Base-by-base conservation (phyloP, 1,140 invertebrate genomes). In the Drosophila orena region DNA sequence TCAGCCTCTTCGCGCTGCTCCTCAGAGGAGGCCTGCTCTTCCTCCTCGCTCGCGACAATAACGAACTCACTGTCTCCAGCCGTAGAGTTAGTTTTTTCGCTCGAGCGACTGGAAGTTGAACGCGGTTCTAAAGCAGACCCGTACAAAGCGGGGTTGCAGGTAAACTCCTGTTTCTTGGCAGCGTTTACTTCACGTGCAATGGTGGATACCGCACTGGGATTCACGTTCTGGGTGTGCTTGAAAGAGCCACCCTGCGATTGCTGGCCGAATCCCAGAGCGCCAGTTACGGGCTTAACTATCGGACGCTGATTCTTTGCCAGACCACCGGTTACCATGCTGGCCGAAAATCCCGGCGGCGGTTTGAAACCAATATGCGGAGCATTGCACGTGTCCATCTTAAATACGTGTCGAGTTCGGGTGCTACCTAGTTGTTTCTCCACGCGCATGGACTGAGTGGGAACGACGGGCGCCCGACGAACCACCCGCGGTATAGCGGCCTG, bases 381-480 rank as follows among this genome's bases (percentile, higher is more conserved):
- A 38, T 88, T 88, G 8, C 43, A 60, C 0, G 40, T 65, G 24
- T 81, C 83, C 75, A 86, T 38, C 34, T 70, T 62, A 46, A 88
- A 88, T 10, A 79, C 24, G 43, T 88, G 71, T 0, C 55, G 58
- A 0, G 75, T 20, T 0, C 66, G 14, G 2, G 42, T 1, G 14
- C 12, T 42, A 11, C 70, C 61, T 1, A 44, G 40, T 0, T 62
- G 53, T 47, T 88, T 88, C 47, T 88, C 84, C 12, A 88, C 77
- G 0, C 84, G 84, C 47, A 89, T 8, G 1, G 22, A 14, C 46
- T 88, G 84, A 4, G 66, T 17, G 2, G 84, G 84, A 0, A 88
- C 83, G 4, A 84, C 35, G 1, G 79, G 44, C 15, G 15, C 37
- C 0, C 71, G 69, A 22, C 71, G 70, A 2, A 50, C 0, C 12